phyloP scores from a whole-genome alignment of 2,888 invertebrate species.

The Eucera pruinosa region DNA sequence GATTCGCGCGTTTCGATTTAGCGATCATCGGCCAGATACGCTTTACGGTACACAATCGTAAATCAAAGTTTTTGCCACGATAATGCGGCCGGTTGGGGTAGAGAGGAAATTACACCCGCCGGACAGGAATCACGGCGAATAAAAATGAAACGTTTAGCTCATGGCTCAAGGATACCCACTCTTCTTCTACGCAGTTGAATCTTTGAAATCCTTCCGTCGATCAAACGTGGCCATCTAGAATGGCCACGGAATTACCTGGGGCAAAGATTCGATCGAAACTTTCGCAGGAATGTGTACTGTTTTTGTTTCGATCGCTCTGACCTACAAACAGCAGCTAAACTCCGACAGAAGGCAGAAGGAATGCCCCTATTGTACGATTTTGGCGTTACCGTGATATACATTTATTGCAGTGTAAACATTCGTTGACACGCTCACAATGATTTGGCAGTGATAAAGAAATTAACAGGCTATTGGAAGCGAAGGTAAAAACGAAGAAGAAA shows the following conservation, averaged over 20 bases:
- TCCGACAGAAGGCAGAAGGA: background rate
- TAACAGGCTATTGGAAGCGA: too few relatives aligned
- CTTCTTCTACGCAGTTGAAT: background rate
- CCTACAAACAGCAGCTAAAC: background rate
- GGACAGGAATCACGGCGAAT: conserved; percentile 32
- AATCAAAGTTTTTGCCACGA: conserved; percentile 50
- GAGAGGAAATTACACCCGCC: conserved; percentile 34
- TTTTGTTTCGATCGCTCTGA: background rate
- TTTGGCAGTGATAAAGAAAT: too few relatives aligned
- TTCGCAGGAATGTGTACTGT: background rate
- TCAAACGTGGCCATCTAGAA: background rate
- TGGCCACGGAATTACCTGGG: background rate
- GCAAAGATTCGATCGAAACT: background rate
- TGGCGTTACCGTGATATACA: too few relatives aligned
- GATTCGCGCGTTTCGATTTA: conserved; percentile 59
- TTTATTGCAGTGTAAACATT: too few relatives aligned
- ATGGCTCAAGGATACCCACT: conserved; percentile 18
- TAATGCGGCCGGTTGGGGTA: conserved; percentile 14
- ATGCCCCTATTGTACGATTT: background rate
- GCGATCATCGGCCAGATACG: conserved; percentile 57
- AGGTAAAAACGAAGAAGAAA: too few relatives aligned
- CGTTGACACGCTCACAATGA: too few relatives aligned
- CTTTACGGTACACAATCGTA: conserved; percentile 50
- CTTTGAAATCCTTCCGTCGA: background rate
- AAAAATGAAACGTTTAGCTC: conserved; percentile 40